Conservation (phyloP, 2,113 vertebrate genomes). For the Orcinus orca region DNA sequence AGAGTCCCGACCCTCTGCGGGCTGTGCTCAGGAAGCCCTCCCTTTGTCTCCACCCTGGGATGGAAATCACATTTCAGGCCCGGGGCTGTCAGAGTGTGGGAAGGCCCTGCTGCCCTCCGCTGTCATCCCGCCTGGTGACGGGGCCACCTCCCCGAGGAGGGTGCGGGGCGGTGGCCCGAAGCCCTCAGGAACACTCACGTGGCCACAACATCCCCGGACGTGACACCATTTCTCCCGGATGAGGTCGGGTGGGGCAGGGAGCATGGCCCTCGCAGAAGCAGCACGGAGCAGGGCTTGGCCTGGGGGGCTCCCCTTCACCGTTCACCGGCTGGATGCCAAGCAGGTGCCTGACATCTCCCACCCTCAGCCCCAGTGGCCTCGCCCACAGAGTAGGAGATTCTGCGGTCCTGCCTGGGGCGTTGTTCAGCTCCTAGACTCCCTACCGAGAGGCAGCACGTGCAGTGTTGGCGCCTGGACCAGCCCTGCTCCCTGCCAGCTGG, state of each 20-base stretch:
- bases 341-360: background rate
- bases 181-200: rapidly evolving
- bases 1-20: background rate
- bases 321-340: background rate
- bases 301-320: background rate
- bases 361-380: background rate
- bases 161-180: rapidly evolving
- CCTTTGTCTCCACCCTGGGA: background rate
- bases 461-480: background rate
- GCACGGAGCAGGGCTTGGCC: background rate
- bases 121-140: background rate
- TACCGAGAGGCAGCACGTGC: rapidly evolving
- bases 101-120: background rate
- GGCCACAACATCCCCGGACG: rapidly evolving
- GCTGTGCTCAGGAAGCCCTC: background rate
- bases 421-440: rapidly evolving
- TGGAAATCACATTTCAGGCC: background rate
- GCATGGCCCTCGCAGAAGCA: background rate
- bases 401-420: background rate
- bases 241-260: background rate
- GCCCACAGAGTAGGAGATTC: background rate
- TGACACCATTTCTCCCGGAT: rapidly evolving
- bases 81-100: background rate
- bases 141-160: background rate
- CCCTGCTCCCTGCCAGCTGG: background rate